phyloP scores from a whole-genome alignment of 23 tunicate genomes.

The Halocynthia roretzi region DNA sequence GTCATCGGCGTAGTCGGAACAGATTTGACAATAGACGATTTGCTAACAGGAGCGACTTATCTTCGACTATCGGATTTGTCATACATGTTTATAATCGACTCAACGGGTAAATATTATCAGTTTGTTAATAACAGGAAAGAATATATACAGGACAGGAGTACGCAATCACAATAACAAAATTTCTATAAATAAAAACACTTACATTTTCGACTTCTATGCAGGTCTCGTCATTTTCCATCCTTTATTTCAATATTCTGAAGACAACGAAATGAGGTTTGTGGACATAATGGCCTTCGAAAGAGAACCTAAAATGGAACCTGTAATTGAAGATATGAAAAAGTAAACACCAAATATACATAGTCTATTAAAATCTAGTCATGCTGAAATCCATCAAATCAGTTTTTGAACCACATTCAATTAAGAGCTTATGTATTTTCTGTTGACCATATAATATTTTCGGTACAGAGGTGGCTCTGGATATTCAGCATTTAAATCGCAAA shows the following conservation, averaged over 20 bases:
- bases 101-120: slow-evolving; percentile 20
- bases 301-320: slow-evolving; percentile 15
- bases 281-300: slow-evolving; percentile 36
- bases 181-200: too few species aligned
- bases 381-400: neutral
- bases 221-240: slow-evolving; percentile 62
- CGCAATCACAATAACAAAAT: too few species aligned
- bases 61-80: slow-evolving; percentile 45
- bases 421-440: too few species aligned
- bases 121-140: neutral
- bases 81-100: slow-evolving; percentile 49
- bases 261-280: slow-evolving; percentile 15
- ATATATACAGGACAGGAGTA: too few species aligned
- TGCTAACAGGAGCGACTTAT: slow-evolving; percentile 20
- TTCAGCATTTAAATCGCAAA: slow-evolving; percentile 23
- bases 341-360: neutral
- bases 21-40: slow-evolving; percentile 33
- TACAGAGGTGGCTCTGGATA: slow-evolving; percentile 43
- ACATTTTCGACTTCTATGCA: neutral
- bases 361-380: neutral
- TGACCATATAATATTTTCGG: neutral
- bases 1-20: slow-evolving; percentile 37
- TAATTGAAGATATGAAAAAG: slow-evolving; percentile 51
- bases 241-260: slow-evolving; percentile 22
- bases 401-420: neutral